Evolutionary conservation across 2,797 vertebrate species (phyloP).

Genomic region (Aselliscus stoliczkanus): DNA sequence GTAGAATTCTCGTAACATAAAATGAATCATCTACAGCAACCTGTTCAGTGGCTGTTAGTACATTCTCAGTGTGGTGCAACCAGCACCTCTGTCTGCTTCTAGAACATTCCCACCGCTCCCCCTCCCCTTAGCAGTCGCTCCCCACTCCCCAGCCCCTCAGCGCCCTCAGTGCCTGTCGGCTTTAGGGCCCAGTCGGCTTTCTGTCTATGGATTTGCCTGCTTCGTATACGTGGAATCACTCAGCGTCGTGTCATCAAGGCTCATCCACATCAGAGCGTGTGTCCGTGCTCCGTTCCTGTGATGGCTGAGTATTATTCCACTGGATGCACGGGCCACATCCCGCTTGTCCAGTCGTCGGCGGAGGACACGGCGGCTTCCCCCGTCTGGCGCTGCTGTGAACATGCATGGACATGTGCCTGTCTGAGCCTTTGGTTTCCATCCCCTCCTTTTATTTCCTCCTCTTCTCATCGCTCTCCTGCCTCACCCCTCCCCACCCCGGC

Average conservation of each 20-base stretch:
- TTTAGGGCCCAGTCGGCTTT: neutral
- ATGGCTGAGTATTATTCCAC: neutral
- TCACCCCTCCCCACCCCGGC: rapidly evolving
- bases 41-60: neutral
- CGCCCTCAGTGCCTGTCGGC: too few species aligned
- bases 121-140: neutral
- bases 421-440: neutral
- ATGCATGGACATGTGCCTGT: neutral
- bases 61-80: neutral
- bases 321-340: rapidly evolving
- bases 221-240: neutral
- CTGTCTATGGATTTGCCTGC: neutral
- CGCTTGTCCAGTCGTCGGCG: rapidly evolving
- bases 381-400: neutral
- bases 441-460: neutral
- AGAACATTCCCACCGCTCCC: neutral
- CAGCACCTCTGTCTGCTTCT: neutral
- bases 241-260: neutral
- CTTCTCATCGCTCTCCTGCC: rapidly evolving
- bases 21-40: neutral
- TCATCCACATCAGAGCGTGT: too few species aligned
- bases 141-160: neutral
- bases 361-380: neutral
- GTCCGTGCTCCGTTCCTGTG: rapidly evolving
- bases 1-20: neutral